Base-by-base conservation (phyloP, 2,888 invertebrate genomes). In the Calameuta idolon region DNA sequence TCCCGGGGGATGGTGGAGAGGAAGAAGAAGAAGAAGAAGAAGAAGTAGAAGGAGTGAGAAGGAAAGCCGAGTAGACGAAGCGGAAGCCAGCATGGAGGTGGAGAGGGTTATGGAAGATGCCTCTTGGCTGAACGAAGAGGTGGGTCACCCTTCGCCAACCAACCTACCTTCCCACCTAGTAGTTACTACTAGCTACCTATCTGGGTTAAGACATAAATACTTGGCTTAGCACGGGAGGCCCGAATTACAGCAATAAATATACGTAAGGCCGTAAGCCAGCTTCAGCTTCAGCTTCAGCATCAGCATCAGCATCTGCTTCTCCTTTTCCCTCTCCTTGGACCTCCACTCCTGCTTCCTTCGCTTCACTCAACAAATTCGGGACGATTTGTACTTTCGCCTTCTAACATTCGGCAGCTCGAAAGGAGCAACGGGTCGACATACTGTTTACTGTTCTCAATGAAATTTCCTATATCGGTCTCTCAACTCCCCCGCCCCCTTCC, bases 171-270 rank as follows among this genome's bases (percentile, higher is more conserved):
- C 73, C 73, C 69, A 75, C 37, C 34, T 74, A 69, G 69, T 73
- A 34, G 69, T 12, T 35, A 35, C 69, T 71, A 31, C 68, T 69
- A 81, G 30, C 75, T 82, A 80, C 78, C 85, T 83, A 84, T 86
- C 82, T 81, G 79, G 86, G 85, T 87, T 84, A 82, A 85, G 86
- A 86, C 86, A 85, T 87, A 87, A 87, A 88, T 87, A 87, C 83
- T 84, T 78, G 80, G 84, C 85, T 87, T 83, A 84, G 81, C 82
- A 81, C 81, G 75, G 83, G 82, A 81, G 82, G 79, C 81, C 81
- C 81, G 85, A 87, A 88, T 89, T 88, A 86, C 85, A 86, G 83
- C 81, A 83, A 85, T 85, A 87, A 86, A 86, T 88, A 87, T 82
- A 85, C 83, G 83, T 83, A 79, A 82, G 80, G 80, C 81, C 79